phyloP scores from a whole-genome alignment of 2,113 vertebrate species.

The Atlantisia rogersi region DNA sequence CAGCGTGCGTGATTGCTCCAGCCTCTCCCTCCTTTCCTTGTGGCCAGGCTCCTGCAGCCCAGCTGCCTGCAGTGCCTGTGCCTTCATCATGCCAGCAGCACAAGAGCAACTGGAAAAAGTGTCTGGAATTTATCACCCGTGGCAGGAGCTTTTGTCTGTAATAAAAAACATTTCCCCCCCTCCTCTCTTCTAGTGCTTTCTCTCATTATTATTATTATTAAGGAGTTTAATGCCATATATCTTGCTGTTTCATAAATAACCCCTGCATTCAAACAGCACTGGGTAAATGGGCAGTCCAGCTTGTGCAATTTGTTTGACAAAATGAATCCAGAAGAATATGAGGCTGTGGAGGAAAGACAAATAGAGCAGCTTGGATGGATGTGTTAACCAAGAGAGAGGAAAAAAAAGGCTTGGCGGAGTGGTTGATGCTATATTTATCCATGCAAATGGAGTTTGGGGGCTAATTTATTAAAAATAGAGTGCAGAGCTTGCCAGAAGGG shows the following conservation, averaged over 20 bases:
- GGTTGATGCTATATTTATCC: constrained; percentile 54
- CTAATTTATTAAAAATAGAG: constrained; percentile 58
- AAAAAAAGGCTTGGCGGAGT: constrained; percentile 44
- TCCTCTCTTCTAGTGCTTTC: not conserved
- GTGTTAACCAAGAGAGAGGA: constrained; percentile 49
- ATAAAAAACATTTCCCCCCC: constrained; percentile 16
- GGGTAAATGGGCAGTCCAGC: constrained; percentile 58
- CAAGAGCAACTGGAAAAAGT: constrained; percentile 26
- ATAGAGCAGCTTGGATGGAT: constrained; percentile 61
- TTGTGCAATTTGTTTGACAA: constrained; percentile 61
- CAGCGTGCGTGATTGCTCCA: fast-evolving
- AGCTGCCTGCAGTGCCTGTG: not conserved
- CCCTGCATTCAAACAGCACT: constrained; percentile 47
- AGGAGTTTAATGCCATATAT: constrained; percentile 56
- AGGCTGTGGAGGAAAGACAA: constrained; percentile 56
- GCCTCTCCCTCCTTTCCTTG: not conserved
- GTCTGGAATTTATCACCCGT: constrained; percentile 37
- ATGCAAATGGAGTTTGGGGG: not conserved
- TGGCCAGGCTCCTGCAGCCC: not conserved
- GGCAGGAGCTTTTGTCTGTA: constrained; percentile 45
- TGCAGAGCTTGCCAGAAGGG: not conserved
- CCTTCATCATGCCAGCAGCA: not conserved
- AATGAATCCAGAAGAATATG: constrained; percentile 51
- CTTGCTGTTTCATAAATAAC: constrained; percentile 64
- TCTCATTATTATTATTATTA: constrained; percentile 56